Conservation (phyloP, 1,140 invertebrate species). For the Leptinotarsa texana region DNA sequence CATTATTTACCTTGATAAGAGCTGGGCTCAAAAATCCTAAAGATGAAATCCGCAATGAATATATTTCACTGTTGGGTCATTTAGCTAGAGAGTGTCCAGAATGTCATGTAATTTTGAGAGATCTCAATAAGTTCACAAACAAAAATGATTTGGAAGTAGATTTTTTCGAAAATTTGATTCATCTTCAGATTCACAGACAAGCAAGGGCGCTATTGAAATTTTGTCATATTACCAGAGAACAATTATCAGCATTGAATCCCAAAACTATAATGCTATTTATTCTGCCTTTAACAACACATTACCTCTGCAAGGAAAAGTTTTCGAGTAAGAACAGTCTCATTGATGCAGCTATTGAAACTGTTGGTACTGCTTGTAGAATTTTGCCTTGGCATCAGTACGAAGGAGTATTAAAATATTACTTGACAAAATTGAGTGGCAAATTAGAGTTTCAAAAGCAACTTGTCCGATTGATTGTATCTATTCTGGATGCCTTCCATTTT, state of each 20-base stretch:
- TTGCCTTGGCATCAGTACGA: conserved; percentile 89
- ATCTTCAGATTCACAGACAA: conserved; percentile 82
- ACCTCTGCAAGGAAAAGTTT: conserved; percentile 78
- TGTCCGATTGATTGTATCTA: conserved; percentile 77
- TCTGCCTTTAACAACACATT: conserved; percentile 79
- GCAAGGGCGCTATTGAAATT: conserved; percentile 77
- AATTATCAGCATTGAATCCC: conserved; percentile 63
- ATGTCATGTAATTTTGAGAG: conserved; percentile 71
- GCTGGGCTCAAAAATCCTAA: conserved; percentile 69
- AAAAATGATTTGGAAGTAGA: conserved; percentile 82
- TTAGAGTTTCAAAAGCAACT: conserved; percentile 80
- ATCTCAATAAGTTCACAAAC: conserved; percentile 73
- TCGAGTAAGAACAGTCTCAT: conserved; percentile 76
- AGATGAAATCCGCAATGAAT: conserved; percentile 72
- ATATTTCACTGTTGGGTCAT: conserved; percentile 74
- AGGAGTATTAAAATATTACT: conserved; percentile 76
- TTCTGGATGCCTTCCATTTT: conserved; percentile 93
- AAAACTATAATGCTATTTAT: conserved; percentile 82
- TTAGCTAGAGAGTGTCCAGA: conserved; percentile 73
- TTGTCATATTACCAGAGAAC: conserved; percentile 62
- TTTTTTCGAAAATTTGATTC: conserved; percentile 92
- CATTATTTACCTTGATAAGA: conserved; percentile 70
- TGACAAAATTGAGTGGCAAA: conserved; percentile 72
- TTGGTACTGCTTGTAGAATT: conserved; percentile 74
- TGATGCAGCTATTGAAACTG: conserved; percentile 79